phyloP scores from a whole-genome alignment of 2,888 invertebrate species.

The Sussaba pulchella region DNA sequence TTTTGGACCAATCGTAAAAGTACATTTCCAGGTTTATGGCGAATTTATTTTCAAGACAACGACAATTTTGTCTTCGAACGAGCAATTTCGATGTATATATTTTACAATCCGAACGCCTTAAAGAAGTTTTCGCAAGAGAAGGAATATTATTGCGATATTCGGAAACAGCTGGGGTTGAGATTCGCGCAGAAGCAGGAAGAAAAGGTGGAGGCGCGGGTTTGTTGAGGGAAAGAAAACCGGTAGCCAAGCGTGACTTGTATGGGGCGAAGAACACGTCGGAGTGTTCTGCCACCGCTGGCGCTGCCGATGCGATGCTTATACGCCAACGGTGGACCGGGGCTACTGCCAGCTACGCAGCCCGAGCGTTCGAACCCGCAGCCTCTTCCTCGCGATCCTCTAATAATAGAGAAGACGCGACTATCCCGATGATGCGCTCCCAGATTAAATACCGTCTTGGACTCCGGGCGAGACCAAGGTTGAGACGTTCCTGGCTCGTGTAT shows the following conservation, averaged over 20 bases:
- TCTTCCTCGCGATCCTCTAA: slow-evolving; percentile 70
- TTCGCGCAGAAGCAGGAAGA: slow-evolving; percentile 27
- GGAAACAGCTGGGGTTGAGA: neutral
- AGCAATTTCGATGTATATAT: neutral
- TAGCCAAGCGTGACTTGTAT: slow-evolving; percentile 53
- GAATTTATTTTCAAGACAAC: too few relatives aligned
- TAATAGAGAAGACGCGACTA: slow-evolving; percentile 74
- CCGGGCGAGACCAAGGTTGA: slow-evolving; percentile 68
- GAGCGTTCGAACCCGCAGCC: neutral
- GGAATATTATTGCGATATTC: slow-evolving; percentile 14
- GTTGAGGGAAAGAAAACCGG: slow-evolving; percentile 50
- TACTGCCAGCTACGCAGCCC: neutral
- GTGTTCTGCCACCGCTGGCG: slow-evolving; percentile 10
- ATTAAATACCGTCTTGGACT: slow-evolving; percentile 75
- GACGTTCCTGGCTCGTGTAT: slow-evolving; percentile 40
- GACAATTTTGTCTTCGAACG: too few relatives aligned
- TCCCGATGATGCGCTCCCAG: slow-evolving; percentile 70
- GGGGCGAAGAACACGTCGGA: slow-evolving; percentile 9
- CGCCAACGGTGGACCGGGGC: slow-evolving; percentile 47
- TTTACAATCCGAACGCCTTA: too few relatives aligned
- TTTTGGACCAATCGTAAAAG: too few relatives aligned
- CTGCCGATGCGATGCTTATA: slow-evolving; percentile 1
- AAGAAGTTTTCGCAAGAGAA: too few relatives aligned
- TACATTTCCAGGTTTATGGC: too few relatives aligned
- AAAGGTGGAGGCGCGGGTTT: slow-evolving; percentile 17